Conservation (phyloP, 2,113 vertebrate species). For the Marcusenius ussheri region DNA sequence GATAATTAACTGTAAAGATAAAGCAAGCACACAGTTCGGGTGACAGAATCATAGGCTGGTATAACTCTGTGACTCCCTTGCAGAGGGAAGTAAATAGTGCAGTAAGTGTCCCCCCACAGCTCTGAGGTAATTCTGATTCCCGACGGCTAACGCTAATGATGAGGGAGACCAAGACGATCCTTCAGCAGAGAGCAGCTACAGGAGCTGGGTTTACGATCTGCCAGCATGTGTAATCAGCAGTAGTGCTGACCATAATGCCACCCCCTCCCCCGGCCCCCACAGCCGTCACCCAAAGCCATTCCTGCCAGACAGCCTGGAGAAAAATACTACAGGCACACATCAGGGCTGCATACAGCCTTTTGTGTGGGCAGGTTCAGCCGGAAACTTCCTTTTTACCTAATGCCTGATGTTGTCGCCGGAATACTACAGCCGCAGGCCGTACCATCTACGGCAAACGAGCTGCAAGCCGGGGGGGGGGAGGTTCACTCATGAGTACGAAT, state of each 20-base stretch:
- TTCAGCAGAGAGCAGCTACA: neutral
- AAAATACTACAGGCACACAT: neutral
- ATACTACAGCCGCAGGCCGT: neutral
- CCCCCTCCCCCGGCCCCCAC: neutral
- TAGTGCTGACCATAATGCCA: neutral
- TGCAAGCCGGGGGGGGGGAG: neutral
- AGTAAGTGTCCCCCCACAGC: neutral
- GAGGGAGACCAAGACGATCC: neutral
- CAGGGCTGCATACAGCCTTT: neutral
- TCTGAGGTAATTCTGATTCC: neutral
- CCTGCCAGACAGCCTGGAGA: neutral
- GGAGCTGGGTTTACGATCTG: neutral
- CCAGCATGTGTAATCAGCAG: neutral
- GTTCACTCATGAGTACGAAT: neutral
- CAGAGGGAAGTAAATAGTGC: neutral
- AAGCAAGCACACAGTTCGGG: neutral
- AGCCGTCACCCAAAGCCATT: neutral
- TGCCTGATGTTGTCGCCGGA: neutral
- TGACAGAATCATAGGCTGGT: neutral
- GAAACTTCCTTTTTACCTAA: neutral
- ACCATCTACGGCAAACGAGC: neutral
- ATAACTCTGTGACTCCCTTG: neutral
- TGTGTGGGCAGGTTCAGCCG: neutral
- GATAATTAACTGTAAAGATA: neutral
- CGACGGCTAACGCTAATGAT: neutral